phyloP scores from a whole-genome alignment of 1,140 invertebrate species.

The Mamestra configurata region DNA sequence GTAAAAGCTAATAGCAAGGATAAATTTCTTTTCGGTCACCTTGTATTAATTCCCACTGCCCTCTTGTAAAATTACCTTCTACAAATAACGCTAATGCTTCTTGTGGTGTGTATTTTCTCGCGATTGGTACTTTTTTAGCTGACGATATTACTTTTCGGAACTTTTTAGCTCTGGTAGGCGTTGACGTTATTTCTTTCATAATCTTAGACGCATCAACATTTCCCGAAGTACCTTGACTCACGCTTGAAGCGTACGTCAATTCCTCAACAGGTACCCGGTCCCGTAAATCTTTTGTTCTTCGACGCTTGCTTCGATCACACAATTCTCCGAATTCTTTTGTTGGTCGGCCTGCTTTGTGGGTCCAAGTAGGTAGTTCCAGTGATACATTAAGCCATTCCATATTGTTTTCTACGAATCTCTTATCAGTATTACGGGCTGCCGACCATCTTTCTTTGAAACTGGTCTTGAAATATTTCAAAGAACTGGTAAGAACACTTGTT shows the following conservation, averaged over 20 bases:
- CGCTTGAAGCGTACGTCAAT: constrained; percentile 56
- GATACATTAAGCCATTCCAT: constrained; percentile 30
- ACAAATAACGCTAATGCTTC: constrained; percentile 47
- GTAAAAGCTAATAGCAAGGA: constrained; percentile 41
- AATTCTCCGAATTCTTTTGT: constrained; percentile 56
- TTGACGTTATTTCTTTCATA: constrained; percentile 17
- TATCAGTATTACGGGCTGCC: constrained; percentile 17
- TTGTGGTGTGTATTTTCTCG: constrained; percentile 57
- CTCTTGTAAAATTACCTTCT: constrained; percentile 43
- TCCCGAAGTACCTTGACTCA: constrained; percentile 42
- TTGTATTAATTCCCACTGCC: constrained; percentile 41
- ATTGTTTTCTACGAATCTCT: constrained; percentile 32
- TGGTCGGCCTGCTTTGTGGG: constrained; percentile 52
- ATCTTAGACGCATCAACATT: constrained; percentile 39
- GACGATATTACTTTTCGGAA: background rate
- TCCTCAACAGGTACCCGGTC: constrained; percentile 42
- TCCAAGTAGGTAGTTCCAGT: constrained; percentile 15
- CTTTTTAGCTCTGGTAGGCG: constrained; percentile 10
- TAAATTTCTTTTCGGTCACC: constrained; percentile 28
- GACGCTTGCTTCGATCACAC: constrained; percentile 60
- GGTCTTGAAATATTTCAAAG: too few relatives aligned
- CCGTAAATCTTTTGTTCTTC: constrained; percentile 60
- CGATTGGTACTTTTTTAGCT: background rate
- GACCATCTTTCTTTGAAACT: too few relatives aligned
- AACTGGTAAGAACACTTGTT: too few relatives aligned